Evolutionary conservation across 2,113 vertebrate species (phyloP).

Genomic region (Pygoscelis antarcticus): DNA sequence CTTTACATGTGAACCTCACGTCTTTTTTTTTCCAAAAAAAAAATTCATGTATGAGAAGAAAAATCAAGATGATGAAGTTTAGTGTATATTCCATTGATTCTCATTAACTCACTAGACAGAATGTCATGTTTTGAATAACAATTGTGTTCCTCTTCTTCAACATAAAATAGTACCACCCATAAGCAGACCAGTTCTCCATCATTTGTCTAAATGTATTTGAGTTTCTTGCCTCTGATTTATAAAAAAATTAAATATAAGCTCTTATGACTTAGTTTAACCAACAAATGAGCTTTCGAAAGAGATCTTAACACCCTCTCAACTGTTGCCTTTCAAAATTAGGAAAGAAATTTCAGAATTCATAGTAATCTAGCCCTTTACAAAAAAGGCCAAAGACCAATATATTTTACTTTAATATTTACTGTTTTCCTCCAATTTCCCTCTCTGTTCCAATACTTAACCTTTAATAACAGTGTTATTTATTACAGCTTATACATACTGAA

Average conservation of each 20-base stretch:
- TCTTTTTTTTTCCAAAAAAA: fast-evolving
- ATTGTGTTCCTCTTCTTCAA: not conserved
- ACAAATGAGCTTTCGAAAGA: not conserved
- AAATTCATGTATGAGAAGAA: not conserved
- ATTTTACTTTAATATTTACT: not conserved
- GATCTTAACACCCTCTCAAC: not conserved
- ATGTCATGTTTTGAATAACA: not conserved
- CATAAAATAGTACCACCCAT: not conserved
- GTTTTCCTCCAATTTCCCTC: not conserved
- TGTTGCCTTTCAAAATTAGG: not conserved
- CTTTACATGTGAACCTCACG: not conserved
- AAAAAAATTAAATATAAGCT: not conserved
- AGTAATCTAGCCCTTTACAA: not conserved
- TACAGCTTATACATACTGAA: not conserved
- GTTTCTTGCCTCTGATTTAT: not conserved
- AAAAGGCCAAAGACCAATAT: not conserved
- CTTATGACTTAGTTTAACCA: not conserved
- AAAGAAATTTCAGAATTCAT: not conserved
- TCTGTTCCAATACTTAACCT: not conserved
- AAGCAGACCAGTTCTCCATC: not conserved
- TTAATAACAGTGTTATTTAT: not conserved
- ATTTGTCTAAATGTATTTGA: not conserved
- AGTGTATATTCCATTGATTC: not conserved
- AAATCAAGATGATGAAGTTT: not conserved
- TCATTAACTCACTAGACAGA: not conserved